Conservation (phyloP, 2,113 vertebrate species). For the Microcebus jonahi region DNA sequence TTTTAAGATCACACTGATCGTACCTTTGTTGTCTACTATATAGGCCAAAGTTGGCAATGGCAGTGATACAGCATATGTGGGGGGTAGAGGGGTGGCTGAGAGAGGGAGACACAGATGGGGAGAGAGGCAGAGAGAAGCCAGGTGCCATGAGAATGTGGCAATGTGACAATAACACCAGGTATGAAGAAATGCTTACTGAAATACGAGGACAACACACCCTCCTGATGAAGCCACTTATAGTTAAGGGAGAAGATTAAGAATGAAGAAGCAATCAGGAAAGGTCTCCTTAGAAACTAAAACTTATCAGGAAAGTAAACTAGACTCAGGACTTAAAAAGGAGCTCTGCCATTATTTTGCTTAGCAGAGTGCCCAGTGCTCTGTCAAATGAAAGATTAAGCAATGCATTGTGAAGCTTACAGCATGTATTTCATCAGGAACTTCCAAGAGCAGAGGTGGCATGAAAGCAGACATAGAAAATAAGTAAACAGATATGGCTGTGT, state of each 20-base stretch:
- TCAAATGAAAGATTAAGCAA: neutral
- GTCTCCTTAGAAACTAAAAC: neutral
- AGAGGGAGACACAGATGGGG: neutral
- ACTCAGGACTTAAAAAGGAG: neutral
- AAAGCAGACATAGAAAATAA: neutral
- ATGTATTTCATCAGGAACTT: neutral
- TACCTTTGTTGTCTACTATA: neutral
- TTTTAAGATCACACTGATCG: neutral
- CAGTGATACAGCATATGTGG: neutral
- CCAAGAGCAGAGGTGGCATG: neutral
- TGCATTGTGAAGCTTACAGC: neutral
- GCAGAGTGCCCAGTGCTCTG: neutral
- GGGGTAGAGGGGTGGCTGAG: neutral
- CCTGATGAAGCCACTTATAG: neutral
- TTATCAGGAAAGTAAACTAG: neutral
- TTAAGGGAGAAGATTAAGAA: neutral
- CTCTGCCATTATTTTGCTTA: neutral
- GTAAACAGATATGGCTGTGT: neutral
- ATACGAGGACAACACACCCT: neutral
- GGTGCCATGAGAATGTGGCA: neutral
- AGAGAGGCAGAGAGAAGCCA: neutral
- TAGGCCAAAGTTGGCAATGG: neutral
- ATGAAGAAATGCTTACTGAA: conserved; percentile 30
- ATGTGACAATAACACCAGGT: neutral
- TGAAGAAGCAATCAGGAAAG: neutral